Base-by-base conservation (phyloP, 1,140 invertebrate species). In the Neodiprion lecontei region DNA sequence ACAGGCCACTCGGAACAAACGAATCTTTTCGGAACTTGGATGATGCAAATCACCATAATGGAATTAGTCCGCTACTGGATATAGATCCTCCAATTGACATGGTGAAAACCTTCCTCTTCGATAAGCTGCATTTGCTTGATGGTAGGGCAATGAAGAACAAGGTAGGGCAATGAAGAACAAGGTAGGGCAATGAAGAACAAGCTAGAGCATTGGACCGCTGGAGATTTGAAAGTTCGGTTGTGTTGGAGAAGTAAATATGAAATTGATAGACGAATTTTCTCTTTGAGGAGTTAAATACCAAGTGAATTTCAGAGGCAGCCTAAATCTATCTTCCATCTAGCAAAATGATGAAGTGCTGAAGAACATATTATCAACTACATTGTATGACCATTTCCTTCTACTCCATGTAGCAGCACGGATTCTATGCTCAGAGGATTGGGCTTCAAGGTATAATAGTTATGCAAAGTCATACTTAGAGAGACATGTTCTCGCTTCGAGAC, bases 371-470 rank as follows among this genome's bases (percentile, higher is more conserved):
- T 40, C 28, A 40, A 40, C 2, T 3, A 5, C 28, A 40, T 40
- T 40, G 28, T 40, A 40, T 40, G 28, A 40, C 5, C 28, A 40
- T 40, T 40, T 40, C 28, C 28, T 40, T 0, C 5, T 40, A 40
- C 28, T 4, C 28, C 73, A 76, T 76, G 53, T 75, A 40, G 73
- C 72, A 8, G 65, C 74, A 14, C 28, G 74, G n/a, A 76, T 81
- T 50, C 72, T 80, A 14, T 76, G 74, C 48, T 49, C 69, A 72
- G 40, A 48, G 11, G 8, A 74, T 9, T 74, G 67, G 23, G 48
- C 48, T n/a, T 9, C 1, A 48, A 67, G 28, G 11, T 48, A 73
- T 67, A 17, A 48, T 21, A n/a, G 68, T 14, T 11, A 49, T 4
- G 67, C 73, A 17, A 12, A 69, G 12, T 1, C 12, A 7, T 74